phyloP scores from a whole-genome alignment of 2,888 invertebrate species.

The Stenoptilia bipunctidactyla region DNA sequence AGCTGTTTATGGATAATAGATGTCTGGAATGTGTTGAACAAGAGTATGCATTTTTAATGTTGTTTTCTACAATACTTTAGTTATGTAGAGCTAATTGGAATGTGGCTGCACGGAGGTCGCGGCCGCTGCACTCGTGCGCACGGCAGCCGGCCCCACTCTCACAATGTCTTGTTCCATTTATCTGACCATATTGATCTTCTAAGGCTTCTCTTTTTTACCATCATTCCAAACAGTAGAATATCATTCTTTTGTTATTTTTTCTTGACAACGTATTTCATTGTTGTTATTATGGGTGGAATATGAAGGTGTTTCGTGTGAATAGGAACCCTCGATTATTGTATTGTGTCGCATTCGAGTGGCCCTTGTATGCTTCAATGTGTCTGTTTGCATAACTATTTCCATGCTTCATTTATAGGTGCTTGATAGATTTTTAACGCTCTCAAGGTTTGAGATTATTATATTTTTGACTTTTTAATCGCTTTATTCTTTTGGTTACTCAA shows the following conservation, averaged over 20 bases:
- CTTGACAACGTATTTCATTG: constrained; percentile 55
- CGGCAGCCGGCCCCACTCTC: constrained; percentile 26
- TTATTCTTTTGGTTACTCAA: no score
- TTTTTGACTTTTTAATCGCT: constrained; percentile 3
- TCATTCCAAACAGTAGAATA: constrained; percentile 33
- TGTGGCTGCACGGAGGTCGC: constrained; percentile 17
- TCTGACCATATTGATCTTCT: constrained; percentile 52
- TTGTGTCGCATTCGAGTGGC: constrained; percentile 25
- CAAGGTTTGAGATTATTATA: background rate
- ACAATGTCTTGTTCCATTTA: constrained; percentile 53
- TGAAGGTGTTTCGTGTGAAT: constrained; percentile 40
- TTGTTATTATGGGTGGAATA: constrained; percentile 37
- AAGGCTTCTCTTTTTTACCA: constrained; percentile 32
- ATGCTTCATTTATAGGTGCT: constrained; percentile 23
- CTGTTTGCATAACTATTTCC: constrained; percentile 30
- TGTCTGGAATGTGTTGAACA: no score
- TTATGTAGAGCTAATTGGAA: background rate
- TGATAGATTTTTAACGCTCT: constrained; percentile 17
- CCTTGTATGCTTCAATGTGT: constrained; percentile 16
- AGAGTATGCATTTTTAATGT: no score
- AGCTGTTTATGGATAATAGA: no score
- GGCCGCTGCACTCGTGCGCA: constrained; percentile 21
- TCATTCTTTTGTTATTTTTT: constrained; percentile 49
- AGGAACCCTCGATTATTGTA: constrained; percentile 40
- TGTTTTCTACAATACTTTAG: no score